A percentile compares a stretch with the other conserved stretches of the same genome.
Evolutionary conservation across 2,797 vertebrate species (phyloP).

Genomic region (Malurus splendens): DNA sequence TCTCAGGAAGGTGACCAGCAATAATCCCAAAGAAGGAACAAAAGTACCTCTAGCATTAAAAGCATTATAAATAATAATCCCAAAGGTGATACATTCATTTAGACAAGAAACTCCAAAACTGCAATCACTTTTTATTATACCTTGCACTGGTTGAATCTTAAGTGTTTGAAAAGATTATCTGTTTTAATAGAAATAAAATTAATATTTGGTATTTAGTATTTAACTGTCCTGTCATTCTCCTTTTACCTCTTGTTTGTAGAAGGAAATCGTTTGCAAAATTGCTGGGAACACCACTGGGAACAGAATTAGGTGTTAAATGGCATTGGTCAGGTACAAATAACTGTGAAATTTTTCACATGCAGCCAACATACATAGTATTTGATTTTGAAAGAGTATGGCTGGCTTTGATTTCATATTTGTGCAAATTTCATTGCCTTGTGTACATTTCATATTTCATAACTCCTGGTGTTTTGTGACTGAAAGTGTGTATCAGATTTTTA

Average conservation of each 20-base stretch:
- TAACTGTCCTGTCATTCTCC: background rate
- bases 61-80: background rate
- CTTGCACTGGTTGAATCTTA: conserved; percentile 24
- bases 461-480: background rate
- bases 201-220: conserved; percentile 28
- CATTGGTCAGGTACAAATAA: conserved; percentile 54
- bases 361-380: conserved; percentile 16
- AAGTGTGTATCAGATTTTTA: background rate
- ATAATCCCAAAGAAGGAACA: conserved; percentile 71
- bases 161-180: conserved; percentile 5
- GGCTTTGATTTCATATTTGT: conserved; percentile 32
- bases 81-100: conserved; percentile 36
- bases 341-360: conserved; percentile 72
- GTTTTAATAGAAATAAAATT: conserved; percentile 26
- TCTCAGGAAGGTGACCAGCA: conserved; percentile 92
- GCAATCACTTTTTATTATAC: background rate
- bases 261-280: background rate
- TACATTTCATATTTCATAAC: conserved; percentile 32
- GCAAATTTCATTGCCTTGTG: conserved; percentile 34
- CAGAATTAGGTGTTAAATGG: conserved; percentile 16
- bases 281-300: conserved; percentile 19
- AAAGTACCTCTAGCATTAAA: conserved; percentile 76
- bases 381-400: conserved; percentile 28
- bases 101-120: background rate
- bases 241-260: background rate